Percentiles rank a stretch among this genome's conserved stretches.
Conservation (phyloP, 2,888 invertebrate genomes). For the Piscicola geometra region DNA sequence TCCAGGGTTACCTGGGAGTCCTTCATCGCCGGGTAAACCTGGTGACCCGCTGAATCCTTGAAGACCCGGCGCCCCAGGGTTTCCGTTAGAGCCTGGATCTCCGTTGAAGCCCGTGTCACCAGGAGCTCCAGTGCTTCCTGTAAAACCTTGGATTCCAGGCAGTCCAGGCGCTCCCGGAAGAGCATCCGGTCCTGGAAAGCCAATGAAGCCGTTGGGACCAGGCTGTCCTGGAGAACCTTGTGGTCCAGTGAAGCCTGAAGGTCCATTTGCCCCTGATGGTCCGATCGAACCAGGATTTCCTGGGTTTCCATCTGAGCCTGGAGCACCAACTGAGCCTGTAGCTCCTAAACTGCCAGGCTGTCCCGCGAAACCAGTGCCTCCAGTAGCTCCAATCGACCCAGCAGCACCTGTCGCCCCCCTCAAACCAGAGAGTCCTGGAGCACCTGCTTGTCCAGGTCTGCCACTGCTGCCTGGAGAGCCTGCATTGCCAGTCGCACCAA, state of each 20-base stretch:
- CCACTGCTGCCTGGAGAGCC: neutral
- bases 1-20: neutral
- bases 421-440: constrained; percentile 15
- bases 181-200: neutral
- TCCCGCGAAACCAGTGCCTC: constrained; percentile 30
- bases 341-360: neutral
- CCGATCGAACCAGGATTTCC: constrained; percentile 20
- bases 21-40: neutral
- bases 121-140: neutral
- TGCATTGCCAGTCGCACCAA: neutral
- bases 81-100: neutral
- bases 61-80: neutral
- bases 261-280: neutral
- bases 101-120: neutral
- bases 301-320: neutral
- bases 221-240: neutral
- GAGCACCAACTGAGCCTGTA: neutral
- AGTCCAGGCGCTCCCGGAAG: neutral
- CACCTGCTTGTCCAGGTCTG: neutral
- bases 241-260: neutral
- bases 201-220: neutral
- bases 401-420: constrained; percentile 16
- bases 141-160: neutral
- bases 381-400: constrained; percentile 6
- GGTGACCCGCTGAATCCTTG: neutral